Evolutionary conservation across 2,797 vertebrate genomes (phyloP), one percentile per base, ranked within the genome.

Genomic region (Etheostoma nigrum): DNA sequence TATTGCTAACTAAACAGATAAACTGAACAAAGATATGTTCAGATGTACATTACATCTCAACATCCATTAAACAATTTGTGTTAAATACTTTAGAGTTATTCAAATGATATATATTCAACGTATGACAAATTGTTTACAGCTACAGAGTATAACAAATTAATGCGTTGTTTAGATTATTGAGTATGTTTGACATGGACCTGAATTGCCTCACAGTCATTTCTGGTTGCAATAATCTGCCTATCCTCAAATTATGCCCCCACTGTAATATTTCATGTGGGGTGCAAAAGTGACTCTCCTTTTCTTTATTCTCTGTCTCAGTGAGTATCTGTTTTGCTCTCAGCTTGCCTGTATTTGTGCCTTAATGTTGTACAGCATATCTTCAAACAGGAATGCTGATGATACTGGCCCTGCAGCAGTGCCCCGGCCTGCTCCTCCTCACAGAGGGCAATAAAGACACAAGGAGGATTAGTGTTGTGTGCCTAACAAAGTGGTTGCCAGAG

Each of bases 401-500:
- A 87, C 77, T 88, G 83, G 89, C 87, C 93, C 91, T 88, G 89
- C 86, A 93, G 94, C 91, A 67, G 84, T 89, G 85, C 72, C 88
- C 86, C 55, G 61, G 83, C 81, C 91, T 87, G 73, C 87, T 86
- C 81, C 88, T 88, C 87, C 64, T 84, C 91, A 91, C 88, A 87
- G 91, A 90, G 92, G 91, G 90, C 91, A 94, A 94, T 93, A 92
- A 93, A 95, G 93, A 95, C 91, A 92, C 91, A 90, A 89, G 93
- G 89, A 92, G 92, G 93, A 95, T 95, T 95, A 95, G 90, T 91
- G 91, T 92, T 91, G 91, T 91, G 89, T 92, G 92, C 89, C 91
- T 93, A 93, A 92, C 92, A 89, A 92, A 93, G 87, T 90, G 89
- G 88, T 81, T 94, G 93, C 91, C 93, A 93, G 90, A 88, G 89